Evolutionary conservation across 2,113 vertebrate genomes (phyloP), one percentile per base, ranked within the genome.

Genomic region (Zosterops borbonicus): DNA sequence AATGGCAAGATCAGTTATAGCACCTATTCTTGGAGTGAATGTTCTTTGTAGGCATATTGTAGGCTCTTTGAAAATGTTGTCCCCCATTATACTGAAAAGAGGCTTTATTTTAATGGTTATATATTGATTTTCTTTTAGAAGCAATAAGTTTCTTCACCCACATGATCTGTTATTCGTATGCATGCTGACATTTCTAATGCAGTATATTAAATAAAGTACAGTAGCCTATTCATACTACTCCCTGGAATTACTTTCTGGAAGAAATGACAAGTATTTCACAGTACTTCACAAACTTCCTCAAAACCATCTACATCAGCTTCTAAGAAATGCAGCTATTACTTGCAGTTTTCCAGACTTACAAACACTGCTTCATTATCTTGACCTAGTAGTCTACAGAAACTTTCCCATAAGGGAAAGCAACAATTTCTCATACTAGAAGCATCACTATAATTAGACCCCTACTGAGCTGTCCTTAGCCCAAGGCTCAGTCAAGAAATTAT

Each of bases 51-150:
- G 47, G 63, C 29, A 31, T 50, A 56, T 35, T 85, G 44, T 24
- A 76, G 50, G 27, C 27, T 42, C 12, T 68, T 76, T 62, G 39
- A 79, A 95, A 73, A 71, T 29, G 39, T 22, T 74, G 24, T 64
- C 62, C 67, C 19, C 12, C 17, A 59, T 62, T 83, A 92, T 8
- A 74, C 44, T 50, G 58, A 85, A 87, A 27, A 69, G 41, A 94
- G n/a, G 12, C 19, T 94, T 76, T 53, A 44, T 94, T 84, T 73
- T 80, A 95, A 83, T 12, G 14, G 70, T 71, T 94, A 89, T 37
- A 37, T 69, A 96, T 71, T 74, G 87, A 92, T 94, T 90, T 94
- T 46, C 47, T 85, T 87, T 87, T 65, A 75, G 56, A 87, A 87
- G 58, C 59, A 80, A 55, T 42, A 68, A 73, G 29, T 62, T 92